A percentile compares a stretch with the other conserved stretches of the same genome.
Conservation (phyloP, 64 coral and sea anemone species). For the Dendrophyllia cribrosa region DNA sequence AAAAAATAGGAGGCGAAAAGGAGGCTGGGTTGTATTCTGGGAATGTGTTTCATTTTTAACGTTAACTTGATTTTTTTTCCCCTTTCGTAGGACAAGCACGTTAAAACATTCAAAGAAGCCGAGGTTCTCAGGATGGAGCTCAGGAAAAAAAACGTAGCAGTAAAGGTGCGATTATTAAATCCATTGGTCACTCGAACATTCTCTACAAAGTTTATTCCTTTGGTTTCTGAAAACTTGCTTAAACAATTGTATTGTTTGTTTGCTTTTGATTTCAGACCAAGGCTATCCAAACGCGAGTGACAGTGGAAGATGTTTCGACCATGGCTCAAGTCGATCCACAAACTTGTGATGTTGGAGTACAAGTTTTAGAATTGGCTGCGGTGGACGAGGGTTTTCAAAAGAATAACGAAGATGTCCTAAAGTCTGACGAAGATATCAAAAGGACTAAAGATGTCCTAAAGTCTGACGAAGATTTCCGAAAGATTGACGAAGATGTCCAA, state of each 20-base stretch:
- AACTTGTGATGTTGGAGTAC: not conserved
- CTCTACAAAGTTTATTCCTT: not conserved
- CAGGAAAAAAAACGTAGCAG: not conserved
- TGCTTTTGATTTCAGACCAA: not conserved
- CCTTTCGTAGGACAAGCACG: conserved; percentile 23
- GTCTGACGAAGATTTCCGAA: not conserved
- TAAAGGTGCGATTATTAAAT: conserved; percentile 18
- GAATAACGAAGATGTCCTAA: not conserved
- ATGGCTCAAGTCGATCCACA: conserved; percentile 13
- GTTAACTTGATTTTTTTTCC: not conserved
- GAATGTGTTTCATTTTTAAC: not conserved
- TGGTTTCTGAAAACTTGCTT: not conserved
- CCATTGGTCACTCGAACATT: not conserved
- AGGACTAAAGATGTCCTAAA: not conserved
- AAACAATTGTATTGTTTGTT: not conserved
- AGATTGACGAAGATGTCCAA: not conserved
- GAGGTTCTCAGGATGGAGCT: conserved; percentile 30
- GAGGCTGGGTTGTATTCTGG: not conserved
- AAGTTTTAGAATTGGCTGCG: not conserved
- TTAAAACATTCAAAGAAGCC: not conserved
- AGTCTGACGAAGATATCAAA: not conserved
- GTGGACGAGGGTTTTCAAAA: not conserved
- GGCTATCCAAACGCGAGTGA: conserved; percentile 26
- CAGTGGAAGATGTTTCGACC: not conserved
- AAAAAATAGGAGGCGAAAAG: too few relatives aligned